Conservation (phyloP, 2,113 vertebrate genomes). For the Seriola quinqueradiata region DNA sequence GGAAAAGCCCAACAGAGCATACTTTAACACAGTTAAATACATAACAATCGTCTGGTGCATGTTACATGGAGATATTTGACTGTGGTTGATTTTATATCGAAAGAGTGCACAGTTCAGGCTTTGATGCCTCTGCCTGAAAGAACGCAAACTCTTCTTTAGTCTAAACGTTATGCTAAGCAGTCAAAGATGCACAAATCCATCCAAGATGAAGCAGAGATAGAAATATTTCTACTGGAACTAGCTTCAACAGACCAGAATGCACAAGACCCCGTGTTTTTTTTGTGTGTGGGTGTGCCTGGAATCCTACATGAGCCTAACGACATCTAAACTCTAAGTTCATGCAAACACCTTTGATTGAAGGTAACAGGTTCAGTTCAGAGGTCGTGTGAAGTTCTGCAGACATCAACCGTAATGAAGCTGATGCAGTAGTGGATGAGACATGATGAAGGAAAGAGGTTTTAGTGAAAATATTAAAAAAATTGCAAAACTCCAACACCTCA, state of each 20-base stretch:
- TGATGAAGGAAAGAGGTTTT: neutral
- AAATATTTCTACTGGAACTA: neutral
- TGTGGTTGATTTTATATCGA: neutral
- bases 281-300: conserved; percentile 26
- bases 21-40: neutral
- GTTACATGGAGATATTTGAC: neutral
- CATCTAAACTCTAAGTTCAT: conserved; percentile 19
- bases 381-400: conserved; percentile 28
- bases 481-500: neutral
- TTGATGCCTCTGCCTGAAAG: neutral
- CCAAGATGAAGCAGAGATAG: neutral
- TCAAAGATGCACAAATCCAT: neutral
- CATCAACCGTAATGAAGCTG: conserved; percentile 4
- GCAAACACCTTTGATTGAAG: conserved; percentile 57
- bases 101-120: neutral
- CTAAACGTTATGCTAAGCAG: neutral
- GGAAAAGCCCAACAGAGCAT: conserved; percentile 5
- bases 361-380: conserved; percentile 36
- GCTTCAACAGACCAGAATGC: conserved; percentile 1
- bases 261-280: neutral
- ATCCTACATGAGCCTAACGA: conserved; percentile 21
- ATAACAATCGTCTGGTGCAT: neutral
- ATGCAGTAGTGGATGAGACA: neutral
- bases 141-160: neutral
- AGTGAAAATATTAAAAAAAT: conserved; percentile 26